A percentile compares a stretch with the other conserved stretches of the same genome.
Evolutionary conservation across 2,888 invertebrate genomes (phyloP).

Genomic region (Podabrus alpinus): DNA sequence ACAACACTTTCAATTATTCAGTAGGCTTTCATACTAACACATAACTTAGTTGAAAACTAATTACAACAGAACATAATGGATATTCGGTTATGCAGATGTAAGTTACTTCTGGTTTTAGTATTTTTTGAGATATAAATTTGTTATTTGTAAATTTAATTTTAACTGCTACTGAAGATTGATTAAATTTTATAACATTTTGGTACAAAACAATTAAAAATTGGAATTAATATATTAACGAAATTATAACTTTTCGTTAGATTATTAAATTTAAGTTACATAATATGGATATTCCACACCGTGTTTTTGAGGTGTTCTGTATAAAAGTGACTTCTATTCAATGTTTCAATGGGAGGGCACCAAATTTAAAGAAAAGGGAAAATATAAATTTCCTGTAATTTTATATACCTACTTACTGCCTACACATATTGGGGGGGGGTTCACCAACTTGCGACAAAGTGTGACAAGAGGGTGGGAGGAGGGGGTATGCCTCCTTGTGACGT

Average conservation of each 20-base stretch:
- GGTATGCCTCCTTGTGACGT: no score
- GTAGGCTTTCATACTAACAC: not conserved
- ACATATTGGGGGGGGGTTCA: no score
- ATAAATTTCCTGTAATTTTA: no score
- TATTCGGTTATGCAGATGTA: not conserved
- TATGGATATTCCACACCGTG: no score
- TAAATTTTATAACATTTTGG: not conserved
- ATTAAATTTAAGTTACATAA: no score
- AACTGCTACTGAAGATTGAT: not conserved
- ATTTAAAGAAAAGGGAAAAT: no score
- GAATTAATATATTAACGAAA: not conserved
- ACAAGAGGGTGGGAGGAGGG: no score
- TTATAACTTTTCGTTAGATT: not conserved
- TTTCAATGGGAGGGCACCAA: no score
- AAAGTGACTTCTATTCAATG: no score
- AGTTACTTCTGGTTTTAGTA: not conserved
- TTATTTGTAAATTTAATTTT: not conserved
- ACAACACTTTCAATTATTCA: not conserved
- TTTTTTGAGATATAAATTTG: not conserved
- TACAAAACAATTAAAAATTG: not conserved
- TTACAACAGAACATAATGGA: constrained; percentile 2
- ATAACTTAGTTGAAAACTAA: not conserved
- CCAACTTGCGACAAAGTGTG: no score
- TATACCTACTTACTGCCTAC: no score
- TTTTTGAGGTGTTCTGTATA: no score